phyloP scores from a whole-genome alignment of 2,113 vertebrate genomes.

The Pelobates fuscus region DNA sequence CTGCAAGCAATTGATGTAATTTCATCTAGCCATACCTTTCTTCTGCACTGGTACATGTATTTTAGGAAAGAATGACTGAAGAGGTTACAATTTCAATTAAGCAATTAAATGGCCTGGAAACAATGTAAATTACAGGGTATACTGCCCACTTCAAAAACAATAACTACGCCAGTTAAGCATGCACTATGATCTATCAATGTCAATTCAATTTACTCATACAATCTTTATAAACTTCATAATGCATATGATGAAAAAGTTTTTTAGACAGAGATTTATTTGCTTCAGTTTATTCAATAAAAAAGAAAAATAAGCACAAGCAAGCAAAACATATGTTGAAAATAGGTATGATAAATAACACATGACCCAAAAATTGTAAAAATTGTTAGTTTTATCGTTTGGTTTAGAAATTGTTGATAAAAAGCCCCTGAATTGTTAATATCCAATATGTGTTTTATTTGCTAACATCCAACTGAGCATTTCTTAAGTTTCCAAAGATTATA shows the following conservation, averaged over 20 bases:
- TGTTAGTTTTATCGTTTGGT: not conserved
- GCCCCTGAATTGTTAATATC: not conserved
- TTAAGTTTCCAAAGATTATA: slow-evolving; percentile 14
- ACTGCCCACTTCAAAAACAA: slow-evolving; percentile 22
- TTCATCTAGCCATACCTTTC: not conserved
- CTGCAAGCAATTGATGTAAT: not conserved
- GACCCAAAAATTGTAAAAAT: not conserved
- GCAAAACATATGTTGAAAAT: slow-evolving; percentile 5
- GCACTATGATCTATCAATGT: not conserved
- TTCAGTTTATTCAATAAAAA: no score
- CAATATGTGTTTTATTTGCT: not conserved
- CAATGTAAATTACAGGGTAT: slow-evolving; percentile 23
- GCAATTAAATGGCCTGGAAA: slow-evolving; percentile 29
- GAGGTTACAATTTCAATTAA: slow-evolving; percentile 28
- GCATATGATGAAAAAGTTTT: no score
- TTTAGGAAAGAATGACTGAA: not conserved
- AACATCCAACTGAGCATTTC: not conserved
- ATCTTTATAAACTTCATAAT: not conserved
- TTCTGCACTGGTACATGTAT: not conserved
- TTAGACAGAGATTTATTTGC: no score
- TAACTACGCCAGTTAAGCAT: slow-evolving; percentile 17
- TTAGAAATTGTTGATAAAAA: slow-evolving; percentile 19
- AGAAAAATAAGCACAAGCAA: no score
- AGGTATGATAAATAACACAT: not conserved
- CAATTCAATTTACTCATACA: not conserved